Conservation (phyloP, 1,140 invertebrate genomes). For the Drosophila saltans region DNA sequence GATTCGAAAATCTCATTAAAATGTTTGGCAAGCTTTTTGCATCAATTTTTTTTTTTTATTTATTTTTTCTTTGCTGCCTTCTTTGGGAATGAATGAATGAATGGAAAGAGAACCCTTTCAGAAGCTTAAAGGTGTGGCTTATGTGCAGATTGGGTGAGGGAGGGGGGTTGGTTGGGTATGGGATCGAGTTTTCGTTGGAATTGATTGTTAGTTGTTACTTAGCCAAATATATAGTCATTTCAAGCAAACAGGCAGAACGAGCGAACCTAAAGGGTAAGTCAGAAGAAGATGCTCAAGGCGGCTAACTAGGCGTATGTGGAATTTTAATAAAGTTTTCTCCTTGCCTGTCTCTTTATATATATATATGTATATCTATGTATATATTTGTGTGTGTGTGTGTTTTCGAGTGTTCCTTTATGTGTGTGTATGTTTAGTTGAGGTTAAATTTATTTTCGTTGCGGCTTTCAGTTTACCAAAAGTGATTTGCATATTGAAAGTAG, state of each 20-base stretch:
- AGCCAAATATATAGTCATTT: constrained; percentile 17
- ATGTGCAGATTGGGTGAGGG: neutral
- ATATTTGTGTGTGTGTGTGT: neutral
- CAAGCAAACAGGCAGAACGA: constrained; percentile 4
- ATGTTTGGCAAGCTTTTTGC: constrained; percentile 51
- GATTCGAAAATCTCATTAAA: constrained; percentile 75
- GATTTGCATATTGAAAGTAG: constrained; percentile 42
- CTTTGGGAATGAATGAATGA: neutral
- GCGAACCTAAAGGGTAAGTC: neutral
- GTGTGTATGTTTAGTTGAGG: constrained; percentile 6
- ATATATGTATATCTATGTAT: neutral
- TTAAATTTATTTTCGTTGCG: constrained; percentile 34
- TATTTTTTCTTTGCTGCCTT: neutral
- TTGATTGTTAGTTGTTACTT: constrained; percentile 22
- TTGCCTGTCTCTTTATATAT: neutral
- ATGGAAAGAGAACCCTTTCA: neutral
- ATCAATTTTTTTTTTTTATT: constrained; percentile 11
- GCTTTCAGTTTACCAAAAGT: constrained; percentile 16
- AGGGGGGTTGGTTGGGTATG: neutral
- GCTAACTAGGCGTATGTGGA: constrained; percentile 44
- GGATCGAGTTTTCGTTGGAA: constrained; percentile 7
- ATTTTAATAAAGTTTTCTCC: constrained; percentile 32
- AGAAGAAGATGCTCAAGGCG: constrained; percentile 12
- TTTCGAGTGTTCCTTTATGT: neutral
- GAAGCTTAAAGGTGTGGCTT: constrained; percentile 19